Evolutionary conservation across 2,888 invertebrate species (phyloP), one percentile per base, ranked within the genome.

Genomic region (Spilarctia lutea): DNA sequence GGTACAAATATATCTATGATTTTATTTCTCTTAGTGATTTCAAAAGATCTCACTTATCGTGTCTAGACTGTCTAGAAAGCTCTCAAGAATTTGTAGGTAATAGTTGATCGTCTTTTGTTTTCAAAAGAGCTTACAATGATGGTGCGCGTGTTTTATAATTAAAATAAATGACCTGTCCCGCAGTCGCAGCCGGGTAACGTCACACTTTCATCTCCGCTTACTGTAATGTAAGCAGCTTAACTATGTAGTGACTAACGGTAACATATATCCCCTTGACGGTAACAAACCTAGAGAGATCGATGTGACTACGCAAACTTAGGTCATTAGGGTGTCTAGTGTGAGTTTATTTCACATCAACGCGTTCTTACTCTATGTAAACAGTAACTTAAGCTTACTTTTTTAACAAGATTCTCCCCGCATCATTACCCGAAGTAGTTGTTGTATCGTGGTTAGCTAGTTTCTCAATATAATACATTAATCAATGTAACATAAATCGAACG

Each of bases 161-260:
- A 63, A 27, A 63, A 63, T 63, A 63, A 30, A 63, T 18, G 30
- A 30, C 27, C 8, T 27, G 27, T 30, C 30, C 16, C 60, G 16
- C 60, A 30, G 16, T 6, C 8, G 63, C 30, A 63, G 7, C 18
- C 30, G 18, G 30, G 63, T 63, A 63, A 30, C 11, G 45, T 30
- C 68, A 33, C 48, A 48, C 20, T 13, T 48, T 48, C 68, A 24
- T 68, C 24, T 63, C 24, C 30, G 68, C 48, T 68, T 33, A 11
- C 48, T 33, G 30, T 68, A 63, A 30, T 48, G 68, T 30, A 48
- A 45, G 1, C n/a, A 56, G 18, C 69, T 70, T 70, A 30, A 63
- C 63, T 73, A 60, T n/a, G 60, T 45, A 45, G n/a, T 52, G n/a
- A 30, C 52, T 74, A 74, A 74, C 74, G 65, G 70, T 71, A 74